Evolutionary conservation across 2,888 invertebrate genomes (phyloP).

Genomic region (Xylocampa areola): DNA sequence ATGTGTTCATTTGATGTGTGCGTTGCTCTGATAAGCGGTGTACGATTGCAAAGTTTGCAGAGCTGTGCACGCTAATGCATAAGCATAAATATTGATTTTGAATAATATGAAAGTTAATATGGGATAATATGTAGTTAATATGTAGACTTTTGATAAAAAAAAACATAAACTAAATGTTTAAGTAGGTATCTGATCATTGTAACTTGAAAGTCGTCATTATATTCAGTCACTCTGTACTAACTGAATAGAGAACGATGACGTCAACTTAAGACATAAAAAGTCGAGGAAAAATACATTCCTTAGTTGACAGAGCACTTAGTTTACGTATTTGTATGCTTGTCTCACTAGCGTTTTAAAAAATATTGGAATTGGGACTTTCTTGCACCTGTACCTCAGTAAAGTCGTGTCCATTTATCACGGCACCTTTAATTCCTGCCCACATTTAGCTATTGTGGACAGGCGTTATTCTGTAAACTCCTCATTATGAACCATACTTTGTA

Average conservation of each 20-base stretch:
- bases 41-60: constrained; percentile 30
- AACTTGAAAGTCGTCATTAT: no score
- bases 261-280: no score
- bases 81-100: constrained; percentile 34
- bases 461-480: constrained; percentile 89
- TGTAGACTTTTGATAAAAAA: no score
- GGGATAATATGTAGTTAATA: no score
- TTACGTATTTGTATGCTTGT: no score
- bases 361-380: constrained; percentile 70
- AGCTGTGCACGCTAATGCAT: constrained; percentile 3
- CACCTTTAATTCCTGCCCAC: constrained; percentile 84
- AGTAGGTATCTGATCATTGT: no score
- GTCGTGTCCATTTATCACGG: constrained; percentile 78
- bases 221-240: no score
- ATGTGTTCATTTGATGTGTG: constrained; percentile 53
- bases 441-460: constrained; percentile 83
- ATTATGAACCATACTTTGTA: constrained; percentile 88
- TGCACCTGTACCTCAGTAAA: constrained; percentile 57
- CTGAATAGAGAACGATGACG: no score
- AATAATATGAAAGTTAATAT: no score
- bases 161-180: neutral
- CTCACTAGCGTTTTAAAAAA: no score
- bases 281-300: no score
- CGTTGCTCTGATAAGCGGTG: constrained; percentile 28
- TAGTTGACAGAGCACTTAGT: no score